Evolutionary conservation across 2,113 vertebrate species (phyloP).

Genomic region (Electrona antarctica): DNA sequence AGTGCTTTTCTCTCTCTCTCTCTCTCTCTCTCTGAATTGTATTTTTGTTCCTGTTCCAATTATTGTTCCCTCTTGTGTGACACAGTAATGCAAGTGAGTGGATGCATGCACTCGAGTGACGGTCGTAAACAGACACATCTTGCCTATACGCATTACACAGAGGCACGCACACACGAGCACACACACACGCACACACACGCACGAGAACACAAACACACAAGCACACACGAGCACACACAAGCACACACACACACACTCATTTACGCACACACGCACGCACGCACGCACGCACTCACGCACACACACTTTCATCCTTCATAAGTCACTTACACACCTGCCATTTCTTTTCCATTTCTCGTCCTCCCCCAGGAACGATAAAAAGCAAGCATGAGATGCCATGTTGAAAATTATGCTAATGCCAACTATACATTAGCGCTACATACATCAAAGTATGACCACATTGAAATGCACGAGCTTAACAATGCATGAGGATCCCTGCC

Average conservation of each 20-base stretch:
- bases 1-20: not conserved
- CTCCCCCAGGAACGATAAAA: constrained; percentile 28
- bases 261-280: not conserved
- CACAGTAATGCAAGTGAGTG: too few species aligned
- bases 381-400: not conserved
- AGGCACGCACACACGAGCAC: not conserved
- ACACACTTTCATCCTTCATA: constrained; percentile 6
- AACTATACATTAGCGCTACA: not conserved
- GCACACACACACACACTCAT: not conserved
- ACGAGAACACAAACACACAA: too few species aligned
- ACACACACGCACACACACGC: too few species aligned
- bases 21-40: not conserved
- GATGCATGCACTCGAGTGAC: too few species aligned
- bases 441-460: not conserved
- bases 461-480: not conserved
- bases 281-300: not conserved
- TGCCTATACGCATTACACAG: too few species aligned
- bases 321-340: constrained; percentile 2
- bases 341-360: constrained; percentile 1
- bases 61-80: not conserved
- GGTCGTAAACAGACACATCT: too few species aligned
- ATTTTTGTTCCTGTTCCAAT: too few species aligned
- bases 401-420: constrained; percentile 13
- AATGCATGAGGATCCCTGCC: not conserved
- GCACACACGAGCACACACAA: not conserved